phyloP scores from a whole-genome alignment of 2,797 vertebrate genomes.

The Lacerta agilis region DNA sequence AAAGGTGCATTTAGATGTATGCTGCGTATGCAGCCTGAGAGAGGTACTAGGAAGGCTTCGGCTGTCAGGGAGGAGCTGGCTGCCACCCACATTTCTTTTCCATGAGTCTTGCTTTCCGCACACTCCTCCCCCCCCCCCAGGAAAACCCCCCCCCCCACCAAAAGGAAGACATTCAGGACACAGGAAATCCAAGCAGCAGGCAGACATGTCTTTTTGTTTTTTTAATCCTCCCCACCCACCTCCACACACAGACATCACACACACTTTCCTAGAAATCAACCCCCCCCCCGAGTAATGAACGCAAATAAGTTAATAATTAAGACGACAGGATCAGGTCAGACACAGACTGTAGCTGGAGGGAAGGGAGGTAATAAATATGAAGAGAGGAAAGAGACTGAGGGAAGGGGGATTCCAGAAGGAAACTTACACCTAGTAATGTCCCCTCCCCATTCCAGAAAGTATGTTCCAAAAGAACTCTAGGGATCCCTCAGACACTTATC shows the following conservation, averaged over 20 bases:
- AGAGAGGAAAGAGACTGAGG: neutral
- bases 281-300: neutral
- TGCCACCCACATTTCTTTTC: neutral
- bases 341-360: neutral
- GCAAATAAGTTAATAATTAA: conserved; percentile 54
- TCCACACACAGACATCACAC: neutral
- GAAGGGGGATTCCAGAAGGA: neutral
- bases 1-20: too few relatives aligned
- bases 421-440: neutral
- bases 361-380: conserved; percentile 41
- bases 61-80: too few relatives aligned
- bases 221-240: conserved; percentile 11
- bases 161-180: conserved; percentile 2
- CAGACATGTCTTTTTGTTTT: neutral
- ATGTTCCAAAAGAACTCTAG: neutral
- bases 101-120: neutral
- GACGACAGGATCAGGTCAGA: neutral
- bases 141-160: neutral
- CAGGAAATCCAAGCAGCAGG: neutral
- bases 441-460: neutral
- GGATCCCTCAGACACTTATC: neutral
- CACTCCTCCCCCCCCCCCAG: neutral
- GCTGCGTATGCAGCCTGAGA: neutral
- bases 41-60: neutral
- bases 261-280: conserved; percentile 4